Percentiles rank a stretch among this genome's conserved stretches.
phyloP scores from a whole-genome alignment of 2,113 vertebrate species.

The Tenrec ecaudatus region DNA sequence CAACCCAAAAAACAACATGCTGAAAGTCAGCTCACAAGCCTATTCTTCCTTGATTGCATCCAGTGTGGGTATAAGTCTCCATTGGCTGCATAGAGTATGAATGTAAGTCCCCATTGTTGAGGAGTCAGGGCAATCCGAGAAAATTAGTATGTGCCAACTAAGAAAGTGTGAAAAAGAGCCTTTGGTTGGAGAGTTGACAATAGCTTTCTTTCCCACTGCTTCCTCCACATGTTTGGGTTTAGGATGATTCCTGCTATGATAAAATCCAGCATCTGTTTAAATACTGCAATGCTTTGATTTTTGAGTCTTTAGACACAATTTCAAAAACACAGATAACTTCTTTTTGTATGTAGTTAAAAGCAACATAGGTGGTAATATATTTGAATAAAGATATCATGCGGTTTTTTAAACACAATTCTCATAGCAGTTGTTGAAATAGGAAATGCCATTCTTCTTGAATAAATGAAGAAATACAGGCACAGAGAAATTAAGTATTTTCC shows the following conservation, averaged over 20 bases:
- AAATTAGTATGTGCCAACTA: neutral
- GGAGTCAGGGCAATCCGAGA: neutral
- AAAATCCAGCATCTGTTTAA: neutral
- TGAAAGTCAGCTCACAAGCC: neutral
- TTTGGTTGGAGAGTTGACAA: neutral
- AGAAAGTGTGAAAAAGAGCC: neutral
- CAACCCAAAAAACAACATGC: neutral
- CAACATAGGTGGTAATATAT: neutral
- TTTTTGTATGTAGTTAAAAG: neutral
- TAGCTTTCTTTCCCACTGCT: neutral
- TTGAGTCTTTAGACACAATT: neutral
- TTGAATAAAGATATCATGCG: neutral
- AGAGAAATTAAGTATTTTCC: no score
- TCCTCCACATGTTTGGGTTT: neutral
- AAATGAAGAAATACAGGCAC: neutral
- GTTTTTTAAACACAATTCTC: neutral
- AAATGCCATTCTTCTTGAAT: neutral
- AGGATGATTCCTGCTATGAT: neutral
- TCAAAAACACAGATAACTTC: neutral
- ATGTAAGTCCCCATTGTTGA: no score
- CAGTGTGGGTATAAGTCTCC: neutral
- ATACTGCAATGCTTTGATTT: neutral
- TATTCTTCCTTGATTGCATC: neutral
- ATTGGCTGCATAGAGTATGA: no score
- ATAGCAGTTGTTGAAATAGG: neutral